phyloP scores from a whole-genome alignment of 2,888 invertebrate genomes.

The Amiota communis region DNA sequence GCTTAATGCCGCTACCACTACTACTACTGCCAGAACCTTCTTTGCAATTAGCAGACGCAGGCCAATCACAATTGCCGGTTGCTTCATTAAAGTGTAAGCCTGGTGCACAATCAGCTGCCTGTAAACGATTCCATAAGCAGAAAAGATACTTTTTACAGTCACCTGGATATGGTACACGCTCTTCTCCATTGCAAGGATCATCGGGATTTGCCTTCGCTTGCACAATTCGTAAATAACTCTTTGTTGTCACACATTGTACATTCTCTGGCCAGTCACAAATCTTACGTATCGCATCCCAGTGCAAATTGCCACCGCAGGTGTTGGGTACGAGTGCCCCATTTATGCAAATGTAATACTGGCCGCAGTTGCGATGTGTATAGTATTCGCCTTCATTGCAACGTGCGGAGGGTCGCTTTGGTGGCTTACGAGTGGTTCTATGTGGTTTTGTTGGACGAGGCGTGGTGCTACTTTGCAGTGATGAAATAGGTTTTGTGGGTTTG shows the following conservation, averaged over 20 bases:
- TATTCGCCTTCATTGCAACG: slow-evolving; percentile 82
- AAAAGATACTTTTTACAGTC: slow-evolving; percentile 84
- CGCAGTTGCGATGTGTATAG: slow-evolving; percentile 83
- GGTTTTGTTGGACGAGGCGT: slow-evolving; percentile 36
- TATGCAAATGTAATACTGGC: slow-evolving; percentile 84
- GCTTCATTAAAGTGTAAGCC: slow-evolving; percentile 84
- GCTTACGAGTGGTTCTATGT: slow-evolving; percentile 48
- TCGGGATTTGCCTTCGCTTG: slow-evolving; percentile 70
- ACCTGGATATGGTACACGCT: slow-evolving; percentile 78
- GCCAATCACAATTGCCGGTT: slow-evolving; percentile 83
- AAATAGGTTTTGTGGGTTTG: slow-evolving; percentile 43
- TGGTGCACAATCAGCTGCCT: slow-evolving; percentile 81
- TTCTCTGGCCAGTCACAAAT: slow-evolving; percentile 85
- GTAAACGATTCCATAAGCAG: slow-evolving; percentile 85
- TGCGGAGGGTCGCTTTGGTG: slow-evolving; percentile 48
- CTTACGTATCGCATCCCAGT: slow-evolving; percentile 79
- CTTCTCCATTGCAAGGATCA: slow-evolving; percentile 78
- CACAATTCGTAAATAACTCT: slow-evolving; percentile 65
- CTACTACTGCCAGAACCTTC: slow-evolving; percentile 41
- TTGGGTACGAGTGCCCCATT: slow-evolving; percentile 81
- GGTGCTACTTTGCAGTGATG: slow-evolving; percentile 39
- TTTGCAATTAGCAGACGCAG: slow-evolving; percentile 78
- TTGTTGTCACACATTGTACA: slow-evolving; percentile 76
- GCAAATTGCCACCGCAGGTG: slow-evolving; percentile 83
- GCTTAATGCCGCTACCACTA: slow-evolving; percentile 34